Base-by-base conservation (phyloP, 2,797 vertebrate species). In the Melanotaenia pygmaea region DNA sequence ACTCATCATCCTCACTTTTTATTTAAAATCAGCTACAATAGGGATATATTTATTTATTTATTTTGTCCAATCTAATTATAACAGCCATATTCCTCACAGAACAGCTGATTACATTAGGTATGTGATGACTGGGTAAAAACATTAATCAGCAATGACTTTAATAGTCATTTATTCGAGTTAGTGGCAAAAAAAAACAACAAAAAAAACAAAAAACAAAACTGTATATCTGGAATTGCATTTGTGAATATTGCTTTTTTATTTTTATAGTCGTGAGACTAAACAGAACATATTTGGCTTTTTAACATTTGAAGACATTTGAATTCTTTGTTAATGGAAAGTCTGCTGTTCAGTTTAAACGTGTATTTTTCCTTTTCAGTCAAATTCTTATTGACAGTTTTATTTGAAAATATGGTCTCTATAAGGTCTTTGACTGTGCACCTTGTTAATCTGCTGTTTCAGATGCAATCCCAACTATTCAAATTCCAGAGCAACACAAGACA, bases 31-130 rank as follows among this genome's bases (percentile, higher is more conserved):
- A 64, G 59, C 38, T 67, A 37, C 72, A 83, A 79, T 57, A 65
- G 76, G 65, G 75, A 58, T 30, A 4, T 30, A 30, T 30, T 30
- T 30, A 30, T 30, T 30, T 30, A 54, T 69, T 74, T 72, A 37
- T 78, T 60, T 51, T 76, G 70, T 47, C 9, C n/a, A n/a, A 10
- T n/a, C 20, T 78, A 85, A 83, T 80, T 64, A 77, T 79, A 72
- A 66, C 53, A 64, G 57, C 67, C 54, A 14, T 10, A 16, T 57
- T 57, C 28, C 28, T 32, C 12, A 1, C 0, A 56, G 53, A 30
- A 30, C 3, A n/a, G 8, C 18, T 45, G 43, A 24, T 20, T 59
- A n/a, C 47, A n/a, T 47, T 59, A 26, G 18, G 11, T 56, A 30
- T 54, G 4, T 13, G 10, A 40, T 61, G 26, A n/a, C 18, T 13